Base-by-base conservation (phyloP, 2,797 vertebrate genomes). In the Hapalemur alaotrensis region DNA sequence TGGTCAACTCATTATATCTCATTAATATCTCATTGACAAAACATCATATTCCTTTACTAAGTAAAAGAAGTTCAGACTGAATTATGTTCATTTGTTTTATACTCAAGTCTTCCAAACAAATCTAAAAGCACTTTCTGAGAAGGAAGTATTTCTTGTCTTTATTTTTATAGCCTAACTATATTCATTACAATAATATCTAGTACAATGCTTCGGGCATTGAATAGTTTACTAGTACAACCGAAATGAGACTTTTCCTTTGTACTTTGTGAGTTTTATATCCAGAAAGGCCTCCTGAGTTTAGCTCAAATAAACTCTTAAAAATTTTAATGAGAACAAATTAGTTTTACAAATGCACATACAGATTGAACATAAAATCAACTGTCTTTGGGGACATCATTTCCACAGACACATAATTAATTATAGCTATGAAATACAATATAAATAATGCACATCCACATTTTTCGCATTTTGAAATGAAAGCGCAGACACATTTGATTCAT, bases 361-460 rank as follows among this genome's bases (percentile, higher is more conserved):
- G 86, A 98, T 80, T 94, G 96, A 90, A 92, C 94, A 94, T 94
- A 96, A 98, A 97, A 93, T 95, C 61, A 7, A 0, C 96, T 95
- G 95, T 97, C 98, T 96, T 67, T 82, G 89, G 92, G 94, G 94
- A 98, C 69, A 85, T 90, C 91, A 61, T 92, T 88, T 88, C 76
- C 76, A 81, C 88, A 96, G 96, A 97, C 97, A 96, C 89, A 70
- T 96, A 94, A 95, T 97, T 97, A 98, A 97, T 98, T 95, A 96
- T 28, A 91, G 78, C 81, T 89, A 76, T 4, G 83, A 97, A 97
- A 96, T 94, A 96, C 89, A 96, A 88, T 88, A 96, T 97, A 97
- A 96, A 93, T 95, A 97, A 96, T 93, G 86, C 76, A 83, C 54
- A 12, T 94, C 92, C 96, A 89, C 95, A 95, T 90, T 89, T 78